Conservation (phyloP, 1,140 invertebrate species). For the Polypedilum vanderplanki region DNA sequence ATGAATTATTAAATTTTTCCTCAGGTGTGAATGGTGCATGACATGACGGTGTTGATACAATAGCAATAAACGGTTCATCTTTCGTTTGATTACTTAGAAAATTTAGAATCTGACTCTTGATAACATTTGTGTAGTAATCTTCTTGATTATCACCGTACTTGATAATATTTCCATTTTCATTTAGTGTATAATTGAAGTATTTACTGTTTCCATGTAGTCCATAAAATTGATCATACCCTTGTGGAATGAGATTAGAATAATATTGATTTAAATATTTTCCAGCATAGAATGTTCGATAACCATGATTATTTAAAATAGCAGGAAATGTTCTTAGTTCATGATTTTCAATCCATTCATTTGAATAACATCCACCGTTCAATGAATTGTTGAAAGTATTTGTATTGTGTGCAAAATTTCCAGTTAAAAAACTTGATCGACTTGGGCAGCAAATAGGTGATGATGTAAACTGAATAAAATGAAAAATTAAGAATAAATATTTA, state of each 20-base stretch:
- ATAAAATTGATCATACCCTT: conserved; percentile 75
- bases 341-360: conserved; percentile 54
- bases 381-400: conserved; percentile 73
- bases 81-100: conserved; percentile 31
- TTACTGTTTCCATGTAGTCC: conserved; percentile 76
- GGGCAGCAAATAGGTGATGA: conserved; percentile 83
- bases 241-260: conserved; percentile 59
- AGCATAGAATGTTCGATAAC: conserved; percentile 74
- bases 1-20: conserved; percentile 57
- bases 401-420: conserved; percentile 80
- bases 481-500: neutral
- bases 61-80: conserved; percentile 67
- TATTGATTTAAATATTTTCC: conserved; percentile 85
- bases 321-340: conserved; percentile 63
- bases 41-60: conserved; percentile 73
- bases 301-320: conserved; percentile 51
- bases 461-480: conserved; percentile 53
- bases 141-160: conserved; percentile 48
- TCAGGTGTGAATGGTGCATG: conserved; percentile 80
- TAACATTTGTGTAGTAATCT: conserved; percentile 78
- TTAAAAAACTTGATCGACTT: conserved; percentile 77
- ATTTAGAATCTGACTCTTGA: conserved; percentile 52
- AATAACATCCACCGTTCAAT: conserved; percentile 65
- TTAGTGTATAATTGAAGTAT: conserved; percentile 84
- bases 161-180: conserved; percentile 63